Evolutionary conservation across 1,140 invertebrate species (phyloP), one percentile per base, ranked within the genome.

Genomic region (Eueides isabella): DNA sequence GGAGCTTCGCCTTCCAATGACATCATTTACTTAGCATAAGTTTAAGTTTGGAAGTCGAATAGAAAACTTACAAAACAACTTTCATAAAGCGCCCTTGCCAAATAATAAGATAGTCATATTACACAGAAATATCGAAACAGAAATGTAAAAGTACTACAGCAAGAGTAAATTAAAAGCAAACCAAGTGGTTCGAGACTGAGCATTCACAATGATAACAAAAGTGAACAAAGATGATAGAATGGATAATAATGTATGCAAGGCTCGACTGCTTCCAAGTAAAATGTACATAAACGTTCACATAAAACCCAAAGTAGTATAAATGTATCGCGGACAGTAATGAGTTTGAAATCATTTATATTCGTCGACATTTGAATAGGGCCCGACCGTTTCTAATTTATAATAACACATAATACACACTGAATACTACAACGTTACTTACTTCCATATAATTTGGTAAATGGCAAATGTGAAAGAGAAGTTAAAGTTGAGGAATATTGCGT

Each of bases 371-470:
- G 79, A 85, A 85, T 80, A 78, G 79, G 55, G 66, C 61, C 81
- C 78, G 70, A 75, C 79, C 81, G 76, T 81, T 79, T 69, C 74
- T 76, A 78, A 81, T 85, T 82, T 67, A 79, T 81, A 80, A 79
- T 80, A 79, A 74, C 76, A 78, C 65, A 73, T 74, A 75, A 79
- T 76, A 77, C 61, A 74, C 75, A 79, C 67, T 9, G 48, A 55
- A 14, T 55, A 11, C 48, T 55, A 30, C 29, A 71, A 33, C 41
- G 55, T 77, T 77, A 38, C 74, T 76, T 79, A 82, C 78, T 79
- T 75, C 62, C 67, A 80, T 78, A 78, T 80, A 76, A 73, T 81
- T 81, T 55, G 55, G 64, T 75, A 77, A 63, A 23, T 26, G 23
- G 64, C 74, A 75, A 63, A 23, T 26, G 23, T 26, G 64, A n/a